Base-by-base conservation (phyloP, 2,113 vertebrate genomes). In the Siniperca knerii region DNA sequence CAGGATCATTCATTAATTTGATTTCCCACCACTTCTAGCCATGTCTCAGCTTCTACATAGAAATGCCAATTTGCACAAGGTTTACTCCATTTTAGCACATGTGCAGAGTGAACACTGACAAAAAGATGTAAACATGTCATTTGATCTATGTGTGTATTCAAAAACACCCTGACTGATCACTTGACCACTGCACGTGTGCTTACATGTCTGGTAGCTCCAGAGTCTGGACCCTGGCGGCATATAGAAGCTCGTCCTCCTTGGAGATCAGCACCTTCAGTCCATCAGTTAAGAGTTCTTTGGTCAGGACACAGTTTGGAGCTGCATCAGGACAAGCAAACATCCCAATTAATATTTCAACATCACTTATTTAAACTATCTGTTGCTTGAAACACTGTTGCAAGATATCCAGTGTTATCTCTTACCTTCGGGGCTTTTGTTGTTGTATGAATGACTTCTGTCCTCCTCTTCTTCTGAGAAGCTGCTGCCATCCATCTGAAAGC, bases 221-320 rank as follows among this genome's bases (percentile, higher is more conserved):
- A 21, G 95, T 97, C 85, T 97, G 96, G 75, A 99, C 96, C 12
- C 96, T 97, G 79, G 97, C 98, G 0, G 98, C 97, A 0, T 99
- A 99, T 5, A 99, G 95, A 77, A 99, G 95, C 74, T 98, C 97
- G 83, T 99, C 98, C 76, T 99, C 97, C 92, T 98, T 98, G 79
- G 97, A 97, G 81, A 99, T 97, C 70, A 99, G 96, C 82, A 99
- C 96, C 21, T 97, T 98, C 25, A 98, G 95, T 25, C 97, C 98
- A 1, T 98, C 98, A 75, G 95, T 96, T 75, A 99, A 94, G 29
- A 97, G 96, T 29, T 97, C 97, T 94, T 97, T 98, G 87, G 96
- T 96, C 88, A 99, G 96, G 79, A 96, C 88, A 29, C 97, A 99
- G 29, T 96, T 96, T 0, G 95, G 95, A 77, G 88, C 96, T 97